phyloP scores from a whole-genome alignment of 2,797 vertebrate species.

The Sparus aurata region DNA sequence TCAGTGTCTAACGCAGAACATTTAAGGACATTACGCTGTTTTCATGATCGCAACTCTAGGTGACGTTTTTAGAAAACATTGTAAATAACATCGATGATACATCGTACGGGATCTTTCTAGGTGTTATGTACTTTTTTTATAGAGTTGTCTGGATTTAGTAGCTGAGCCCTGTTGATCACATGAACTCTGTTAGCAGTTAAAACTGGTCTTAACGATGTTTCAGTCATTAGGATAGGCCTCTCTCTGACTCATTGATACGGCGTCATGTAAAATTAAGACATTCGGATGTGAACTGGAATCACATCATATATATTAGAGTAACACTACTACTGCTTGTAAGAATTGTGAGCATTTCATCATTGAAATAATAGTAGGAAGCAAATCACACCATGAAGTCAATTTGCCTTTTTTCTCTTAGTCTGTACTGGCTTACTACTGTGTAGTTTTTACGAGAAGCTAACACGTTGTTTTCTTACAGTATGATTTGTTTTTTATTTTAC shows the following conservation, averaged over 20 bases:
- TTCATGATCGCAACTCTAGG: slow-evolving; percentile 65
- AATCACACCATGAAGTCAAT: slow-evolving; percentile 71
- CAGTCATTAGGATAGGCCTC: slow-evolving; percentile 35
- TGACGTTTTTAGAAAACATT: slow-evolving; percentile 78
- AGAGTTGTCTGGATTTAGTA: slow-evolving; percentile 70
- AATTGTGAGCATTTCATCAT: slow-evolving; percentile 72
- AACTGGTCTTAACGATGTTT: slow-evolving; percentile 42
- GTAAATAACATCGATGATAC: slow-evolving; percentile 79
- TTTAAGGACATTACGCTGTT: slow-evolving; percentile 68
- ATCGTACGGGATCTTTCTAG: slow-evolving; percentile 77
- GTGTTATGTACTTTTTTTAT: slow-evolving; percentile 78
- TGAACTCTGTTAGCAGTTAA: slow-evolving; percentile 57
- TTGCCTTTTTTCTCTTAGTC: slow-evolving; percentile 79
- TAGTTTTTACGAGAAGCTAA: slow-evolving; percentile 85
- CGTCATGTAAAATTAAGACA: slow-evolving; percentile 49
- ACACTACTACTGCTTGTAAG: slow-evolving; percentile 68
- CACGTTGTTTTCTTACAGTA: slow-evolving; percentile 82
- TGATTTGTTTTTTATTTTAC: slow-evolving; percentile 88
- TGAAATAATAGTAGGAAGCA: slow-evolving; percentile 73
- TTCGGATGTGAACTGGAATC: slow-evolving; percentile 69
- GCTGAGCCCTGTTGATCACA: slow-evolving; percentile 71
- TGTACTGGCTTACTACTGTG: slow-evolving; percentile 89
- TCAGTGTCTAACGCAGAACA: slow-evolving; percentile 67
- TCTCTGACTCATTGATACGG: slow-evolving; percentile 25
- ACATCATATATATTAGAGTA: slow-evolving; percentile 70